Conservation (phyloP, 2,888 invertebrate genomes). For the Parasteatoda lunata region DNA sequence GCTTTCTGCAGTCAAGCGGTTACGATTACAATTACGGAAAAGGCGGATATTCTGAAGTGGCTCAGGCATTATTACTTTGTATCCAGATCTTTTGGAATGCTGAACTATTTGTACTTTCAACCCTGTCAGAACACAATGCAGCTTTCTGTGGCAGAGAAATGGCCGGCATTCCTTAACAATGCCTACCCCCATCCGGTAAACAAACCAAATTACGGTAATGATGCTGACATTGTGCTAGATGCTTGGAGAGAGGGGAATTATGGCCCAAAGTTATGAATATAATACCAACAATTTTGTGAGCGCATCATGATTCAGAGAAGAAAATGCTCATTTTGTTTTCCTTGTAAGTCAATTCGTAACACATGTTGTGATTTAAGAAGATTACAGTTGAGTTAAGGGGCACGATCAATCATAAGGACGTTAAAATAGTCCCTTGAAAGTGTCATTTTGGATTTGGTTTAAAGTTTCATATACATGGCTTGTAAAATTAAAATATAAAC, state of each 20-base stretch:
- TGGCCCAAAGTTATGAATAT: constrained; percentile 1
- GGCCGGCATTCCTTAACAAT: constrained; percentile 35
- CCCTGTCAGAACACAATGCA: constrained; percentile 12
- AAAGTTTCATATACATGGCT: too few relatives aligned
- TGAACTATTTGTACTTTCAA: background rate
- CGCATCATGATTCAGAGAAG: background rate
- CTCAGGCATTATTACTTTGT: constrained; percentile 1
- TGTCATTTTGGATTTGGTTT: too few relatives aligned
- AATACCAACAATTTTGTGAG: background rate
- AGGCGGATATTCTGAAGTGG: background rate
- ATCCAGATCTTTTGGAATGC: constrained; percentile 24
- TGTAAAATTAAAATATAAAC: too few relatives aligned
- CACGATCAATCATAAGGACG: too few relatives aligned
- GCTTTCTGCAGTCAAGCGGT: background rate
- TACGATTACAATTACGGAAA: background rate
- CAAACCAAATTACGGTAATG: constrained; percentile 45
- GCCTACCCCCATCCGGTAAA: constrained; percentile 13
- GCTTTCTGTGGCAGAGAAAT: constrained; percentile 1
- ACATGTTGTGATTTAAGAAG: background rate
- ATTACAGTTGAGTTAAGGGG: too few relatives aligned
- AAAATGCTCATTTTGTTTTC: background rate
- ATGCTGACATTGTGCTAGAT: constrained; percentile 18
- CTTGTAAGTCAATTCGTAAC: constrained; percentile 2
- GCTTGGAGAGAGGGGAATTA: background rate
- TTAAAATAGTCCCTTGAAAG: too few relatives aligned